A percentile compares a stretch with the other conserved stretches of the same genome.
Evolutionary conservation across 2,113 vertebrate genomes (phyloP).

Genomic region (Fregetta grallaria): DNA sequence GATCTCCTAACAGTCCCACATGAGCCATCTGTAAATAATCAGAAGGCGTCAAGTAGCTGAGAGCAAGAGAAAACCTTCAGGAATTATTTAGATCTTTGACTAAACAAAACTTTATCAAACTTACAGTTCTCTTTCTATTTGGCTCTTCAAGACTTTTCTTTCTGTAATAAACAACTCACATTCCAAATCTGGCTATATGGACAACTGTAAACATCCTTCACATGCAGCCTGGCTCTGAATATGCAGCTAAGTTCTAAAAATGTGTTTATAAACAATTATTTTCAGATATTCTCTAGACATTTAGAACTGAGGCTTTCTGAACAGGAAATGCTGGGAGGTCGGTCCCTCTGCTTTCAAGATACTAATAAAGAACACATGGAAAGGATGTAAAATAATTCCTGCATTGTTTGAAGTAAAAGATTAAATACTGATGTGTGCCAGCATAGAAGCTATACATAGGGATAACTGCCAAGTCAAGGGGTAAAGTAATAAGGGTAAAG

Average conservation of each 20-base stretch:
- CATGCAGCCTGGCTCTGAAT: background rate
- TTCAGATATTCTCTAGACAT: background rate
- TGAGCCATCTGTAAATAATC: slow-evolving; percentile 73
- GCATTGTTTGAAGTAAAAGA: slow-evolving; percentile 25
- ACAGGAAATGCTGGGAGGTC: slow-evolving; percentile 34
- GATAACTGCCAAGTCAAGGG: background rate
- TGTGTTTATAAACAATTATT: slow-evolving; percentile 28
- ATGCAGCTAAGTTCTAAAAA: slow-evolving; percentile 41
- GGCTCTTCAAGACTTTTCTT: slow-evolving; percentile 46
- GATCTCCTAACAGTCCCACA: slow-evolving; percentile 31
- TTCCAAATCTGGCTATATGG: slow-evolving; percentile 31
- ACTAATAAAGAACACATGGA: slow-evolving; percentile 40
- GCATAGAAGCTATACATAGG: background rate
- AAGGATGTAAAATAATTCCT: slow-evolving; percentile 28
- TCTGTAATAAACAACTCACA: slow-evolving; percentile 59
- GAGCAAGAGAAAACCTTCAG: slow-evolving; percentile 38
- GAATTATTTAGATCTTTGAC: slow-evolving; percentile 55
- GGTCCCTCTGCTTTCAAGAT: background rate
- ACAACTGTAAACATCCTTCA: background rate
- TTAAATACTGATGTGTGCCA: background rate
- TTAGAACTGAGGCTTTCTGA: background rate
- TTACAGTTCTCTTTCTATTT: slow-evolving; percentile 65
- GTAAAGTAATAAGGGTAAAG: background rate
- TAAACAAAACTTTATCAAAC: slow-evolving; percentile 58
- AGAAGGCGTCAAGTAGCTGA: slow-evolving; percentile 52